Percentiles rank a stretch among this genome's conserved stretches.
These are phyloP conservation scores for Prinia subflava DNA, from an alignment of 2,113 vertebrate genomes.

Conservation along the genomic window DNA sequence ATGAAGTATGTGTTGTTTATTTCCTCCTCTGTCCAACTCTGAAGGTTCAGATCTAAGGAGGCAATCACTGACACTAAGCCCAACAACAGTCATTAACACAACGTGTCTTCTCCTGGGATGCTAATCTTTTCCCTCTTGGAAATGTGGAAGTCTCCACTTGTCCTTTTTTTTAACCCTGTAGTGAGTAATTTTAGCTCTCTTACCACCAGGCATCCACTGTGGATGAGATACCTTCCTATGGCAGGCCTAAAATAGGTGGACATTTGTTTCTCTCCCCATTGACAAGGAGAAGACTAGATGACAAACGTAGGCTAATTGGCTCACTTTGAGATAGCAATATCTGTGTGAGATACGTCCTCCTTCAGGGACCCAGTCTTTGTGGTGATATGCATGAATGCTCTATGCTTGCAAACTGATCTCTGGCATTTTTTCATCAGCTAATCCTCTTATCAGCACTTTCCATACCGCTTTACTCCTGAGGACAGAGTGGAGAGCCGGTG, in stretches of 20 bases:
- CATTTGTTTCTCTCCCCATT: neutral
- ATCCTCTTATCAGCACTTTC: constrained; percentile 7
- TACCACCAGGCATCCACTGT: neutral
- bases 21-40: constrained; percentile 1
- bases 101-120: neutral
- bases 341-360: neutral
- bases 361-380: neutral
- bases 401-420: neutral
- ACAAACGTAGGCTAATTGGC: neutral
- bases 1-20: neutral
- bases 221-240: neutral
- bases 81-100: neutral
- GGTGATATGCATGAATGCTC: neutral
- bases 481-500: neutral
- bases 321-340: neutral
- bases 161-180: neutral
- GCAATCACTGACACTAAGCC: neutral
- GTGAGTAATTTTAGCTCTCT: constrained; percentile 7
- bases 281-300: neutral
- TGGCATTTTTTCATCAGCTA: neutral
- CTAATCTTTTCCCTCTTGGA: neutral
- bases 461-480: neutral
- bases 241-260: neutral
- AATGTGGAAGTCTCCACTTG: neutral
- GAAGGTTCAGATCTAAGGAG: neutral